Base-by-base conservation (phyloP, 2,797 vertebrate species). In the Ptychadena robeensis region DNA sequence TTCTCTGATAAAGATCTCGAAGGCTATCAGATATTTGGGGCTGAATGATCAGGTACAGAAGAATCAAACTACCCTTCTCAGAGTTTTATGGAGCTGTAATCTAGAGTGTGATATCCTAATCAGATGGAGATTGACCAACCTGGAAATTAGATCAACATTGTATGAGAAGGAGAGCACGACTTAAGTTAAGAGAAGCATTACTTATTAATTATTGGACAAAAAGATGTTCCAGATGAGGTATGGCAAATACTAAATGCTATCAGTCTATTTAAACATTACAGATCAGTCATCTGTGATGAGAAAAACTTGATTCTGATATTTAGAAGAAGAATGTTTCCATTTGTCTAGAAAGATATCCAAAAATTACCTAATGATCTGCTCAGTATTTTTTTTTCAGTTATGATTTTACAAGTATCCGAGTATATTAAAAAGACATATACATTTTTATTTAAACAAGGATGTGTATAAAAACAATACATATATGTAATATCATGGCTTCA, bases 1-100 rank as follows among this genome's bases (percentile, higher is more conserved):
- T 61, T 61, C 12, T 61, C 59, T 61, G 59, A 61, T 61, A 61
- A 28, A 12, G n/a, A 61, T 61, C 59, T 61, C n/a, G 59, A 61
- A 61, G 59, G 25, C 59, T 28, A 28, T 61, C 59, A 27, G 3
- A 3, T 0, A 27, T 61, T 61, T 25, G 28, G 27, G 59, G 59
- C 25, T 61, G 59, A 61, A 61, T 61, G 59, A 61, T 61, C 59
- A 61, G 27, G 11, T 67, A 67, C 15, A 35, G 65, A n/a, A 15
- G 30, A 18, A 6, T 14, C 30, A 15, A n/a, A 9, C 22, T 67
- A 32, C 7, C 12, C 28, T 31, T 18, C 34, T 4, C 15, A 15
- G 32, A 68, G 3, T 68, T 34, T 68, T 37, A 10, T 68, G 66
- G 66, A 11, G n/a, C 31, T 32, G 31, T 32, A 66, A 10, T 38